Conservation (phyloP, 2,113 vertebrate genomes). For the Dascyllus trimaculatus region DNA sequence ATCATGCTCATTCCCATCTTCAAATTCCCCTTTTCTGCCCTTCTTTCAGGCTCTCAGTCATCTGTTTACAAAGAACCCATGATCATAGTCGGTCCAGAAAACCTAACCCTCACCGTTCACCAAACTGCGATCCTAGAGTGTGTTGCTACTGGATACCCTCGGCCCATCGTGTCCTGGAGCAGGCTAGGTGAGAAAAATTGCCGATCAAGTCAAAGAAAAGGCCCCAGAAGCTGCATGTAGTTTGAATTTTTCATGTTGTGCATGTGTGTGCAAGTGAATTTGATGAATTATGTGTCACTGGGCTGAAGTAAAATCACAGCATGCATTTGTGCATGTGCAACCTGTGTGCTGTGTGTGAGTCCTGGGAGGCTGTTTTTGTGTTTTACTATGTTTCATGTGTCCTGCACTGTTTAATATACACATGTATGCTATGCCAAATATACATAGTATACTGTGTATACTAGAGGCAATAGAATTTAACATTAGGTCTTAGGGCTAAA, state of each 20-base stretch:
- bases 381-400: conserved; percentile 21
- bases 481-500: conserved; percentile 61
- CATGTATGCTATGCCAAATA: no score
- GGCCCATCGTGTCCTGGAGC: conserved; percentile 99
- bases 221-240: neutral
- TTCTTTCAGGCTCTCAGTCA: conserved; percentile 89
- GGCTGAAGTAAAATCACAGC: neutral
- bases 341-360: neutral
- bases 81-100: conserved; percentile 97
- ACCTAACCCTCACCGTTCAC: conserved; percentile 98
- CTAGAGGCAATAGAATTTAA: conserved; percentile 41
- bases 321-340: neutral
- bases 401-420: conserved; percentile 30
- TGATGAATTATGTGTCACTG: conserved; percentile 7
- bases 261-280: conserved; percentile 17
- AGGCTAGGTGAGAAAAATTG: conserved; percentile 90
- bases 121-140: conserved; percentile 98
- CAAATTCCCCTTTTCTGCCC: conserved; percentile 17
- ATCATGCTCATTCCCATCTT: conserved; percentile 61
- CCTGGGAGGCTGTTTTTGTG: neutral
- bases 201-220: conserved; percentile 12
- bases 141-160: conserved; percentile 96
- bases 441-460: conserved; percentile 45
- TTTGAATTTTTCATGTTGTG: conserved; percentile 14
- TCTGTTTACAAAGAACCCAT: conserved; percentile 95